Evolutionary conservation across 2,797 vertebrate genomes (phyloP), one percentile per base, ranked within the genome.

Genomic region (Sphaeramia orbicularis): DNA sequence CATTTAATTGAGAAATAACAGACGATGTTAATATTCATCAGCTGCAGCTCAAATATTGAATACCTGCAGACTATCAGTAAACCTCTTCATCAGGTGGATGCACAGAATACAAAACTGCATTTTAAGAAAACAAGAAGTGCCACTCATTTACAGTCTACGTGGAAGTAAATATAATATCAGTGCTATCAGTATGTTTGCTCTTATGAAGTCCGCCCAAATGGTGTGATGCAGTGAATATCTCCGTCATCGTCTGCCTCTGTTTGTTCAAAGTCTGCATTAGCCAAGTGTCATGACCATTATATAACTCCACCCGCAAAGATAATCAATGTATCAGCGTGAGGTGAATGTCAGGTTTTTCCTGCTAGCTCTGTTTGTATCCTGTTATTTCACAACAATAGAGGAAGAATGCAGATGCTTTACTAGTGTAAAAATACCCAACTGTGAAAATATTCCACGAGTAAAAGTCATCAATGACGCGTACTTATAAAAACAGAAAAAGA

Each of bases 271-370:
- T 35, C 27, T 21, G 19, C 7, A 24, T 40, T 9, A 4, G 18
- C 36, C 51, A 50, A 49, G 13, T 65, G 7, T 4, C 50, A 7
- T 67, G 15, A 66, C 6, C 12, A 61, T 76, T 78, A 65, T 27
- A 62, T 16, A 80, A 87, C 16, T 4, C 21, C 9, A 16, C 2
- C 10, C 19, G 10, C 15, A 35, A 0, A 10, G 5, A 62, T 10
- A 30, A 57, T 15, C 51, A 56, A 4, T 14, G 40, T 50, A 41
- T 51, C 30, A 50, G 48, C 9, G 30, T 1, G 15, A 18, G 47
- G 11, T 11, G 59, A 41, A 71, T 55, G 56, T 50, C 76, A 76
- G 16, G 0, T 1, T 24, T 52, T 10, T 52, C 37, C 57, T 65
- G 45, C 2, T 52, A 7, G 6, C 32, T 53, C 14, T 43, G 16